Evolutionary conservation across 2,113 vertebrate genomes (phyloP).

Genomic region (Ammodytes dubius): DNA sequence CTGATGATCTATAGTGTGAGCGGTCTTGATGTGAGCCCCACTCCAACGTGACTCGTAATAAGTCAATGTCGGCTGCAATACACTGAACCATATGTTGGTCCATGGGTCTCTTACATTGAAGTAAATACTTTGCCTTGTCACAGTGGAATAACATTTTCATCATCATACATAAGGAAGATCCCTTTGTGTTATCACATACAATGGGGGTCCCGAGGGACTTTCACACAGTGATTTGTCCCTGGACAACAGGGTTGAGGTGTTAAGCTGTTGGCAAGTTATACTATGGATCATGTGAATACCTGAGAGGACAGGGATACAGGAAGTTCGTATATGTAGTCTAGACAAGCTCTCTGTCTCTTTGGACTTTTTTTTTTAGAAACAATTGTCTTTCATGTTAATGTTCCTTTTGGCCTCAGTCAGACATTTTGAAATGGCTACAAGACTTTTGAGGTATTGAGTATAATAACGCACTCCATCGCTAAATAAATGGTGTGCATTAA

Average conservation of each 20-base stretch:
- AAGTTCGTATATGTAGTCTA: conserved; percentile 9
- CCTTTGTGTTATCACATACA: conserved; percentile 65
- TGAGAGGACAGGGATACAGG: conserved; percentile 35
- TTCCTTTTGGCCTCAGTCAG: neutral
- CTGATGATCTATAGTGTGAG: conserved; percentile 78
- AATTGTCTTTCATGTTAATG: neutral
- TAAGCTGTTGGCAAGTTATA: conserved; percentile 28
- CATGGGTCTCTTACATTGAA: conserved; percentile 57
- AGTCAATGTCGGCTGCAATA: conserved; percentile 77
- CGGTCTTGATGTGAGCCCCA: conserved; percentile 71
- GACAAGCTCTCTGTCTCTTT: conserved; percentile 3
- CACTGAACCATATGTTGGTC: conserved; percentile 79
- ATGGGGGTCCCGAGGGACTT: conserved; percentile 46
- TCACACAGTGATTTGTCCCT: conserved; percentile 52
- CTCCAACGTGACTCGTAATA: conserved; percentile 70
- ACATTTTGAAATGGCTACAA: neutral
- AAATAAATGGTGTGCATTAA: no score
- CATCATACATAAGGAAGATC: conserved; percentile 72
- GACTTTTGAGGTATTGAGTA: no score
- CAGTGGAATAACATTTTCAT: conserved; percentile 71
- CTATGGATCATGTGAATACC: conserved; percentile 45
- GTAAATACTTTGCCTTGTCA: conserved; percentile 66
- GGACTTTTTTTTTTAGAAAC: neutral
- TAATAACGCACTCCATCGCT: no score
- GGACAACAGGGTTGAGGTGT: conserved; percentile 29